Conservation (phyloP, 2,113 vertebrate genomes). For the Tragelaphus buxtoni region DNA sequence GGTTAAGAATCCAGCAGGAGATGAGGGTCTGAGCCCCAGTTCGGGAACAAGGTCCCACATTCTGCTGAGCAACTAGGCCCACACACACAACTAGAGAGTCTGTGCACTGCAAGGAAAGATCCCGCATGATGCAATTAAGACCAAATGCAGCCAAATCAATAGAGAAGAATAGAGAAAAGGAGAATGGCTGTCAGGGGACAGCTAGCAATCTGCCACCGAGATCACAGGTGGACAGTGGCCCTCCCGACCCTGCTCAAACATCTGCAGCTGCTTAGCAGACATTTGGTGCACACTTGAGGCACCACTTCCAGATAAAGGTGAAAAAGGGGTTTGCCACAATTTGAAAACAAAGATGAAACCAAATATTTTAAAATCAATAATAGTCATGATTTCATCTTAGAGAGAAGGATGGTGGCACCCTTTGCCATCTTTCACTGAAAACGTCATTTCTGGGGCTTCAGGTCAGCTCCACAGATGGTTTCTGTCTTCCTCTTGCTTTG, state of each 20-base stretch:
- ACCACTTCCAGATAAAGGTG: neutral
- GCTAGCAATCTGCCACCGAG: neutral
- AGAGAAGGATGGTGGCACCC: neutral
- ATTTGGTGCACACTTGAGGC: neutral
- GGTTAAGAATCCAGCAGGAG: neutral
- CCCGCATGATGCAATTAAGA: neutral
- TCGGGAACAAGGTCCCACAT: neutral
- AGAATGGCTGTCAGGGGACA: neutral
- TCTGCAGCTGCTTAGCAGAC: conserved; percentile 14
- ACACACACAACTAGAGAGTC: neutral
- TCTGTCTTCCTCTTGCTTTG: neutral
- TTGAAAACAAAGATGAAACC: conserved; percentile 13
- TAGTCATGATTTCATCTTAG: neutral
- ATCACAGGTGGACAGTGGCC: neutral
- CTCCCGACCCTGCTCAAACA: neutral
- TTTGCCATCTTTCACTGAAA: conserved; percentile 4
- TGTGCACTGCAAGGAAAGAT: neutral
- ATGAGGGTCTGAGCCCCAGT: neutral
- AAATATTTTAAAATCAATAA: neutral
- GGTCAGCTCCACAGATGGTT: neutral
- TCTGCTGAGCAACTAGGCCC: neutral
- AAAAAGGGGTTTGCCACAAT: neutral
- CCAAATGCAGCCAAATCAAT: neutral
- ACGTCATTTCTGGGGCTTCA: neutral
- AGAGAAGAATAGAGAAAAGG: neutral